Evolutionary conservation across 1,140 invertebrate species (phyloP), one percentile per base, ranked within the genome.

Genomic region (Drosophila paulistorum): DNA sequence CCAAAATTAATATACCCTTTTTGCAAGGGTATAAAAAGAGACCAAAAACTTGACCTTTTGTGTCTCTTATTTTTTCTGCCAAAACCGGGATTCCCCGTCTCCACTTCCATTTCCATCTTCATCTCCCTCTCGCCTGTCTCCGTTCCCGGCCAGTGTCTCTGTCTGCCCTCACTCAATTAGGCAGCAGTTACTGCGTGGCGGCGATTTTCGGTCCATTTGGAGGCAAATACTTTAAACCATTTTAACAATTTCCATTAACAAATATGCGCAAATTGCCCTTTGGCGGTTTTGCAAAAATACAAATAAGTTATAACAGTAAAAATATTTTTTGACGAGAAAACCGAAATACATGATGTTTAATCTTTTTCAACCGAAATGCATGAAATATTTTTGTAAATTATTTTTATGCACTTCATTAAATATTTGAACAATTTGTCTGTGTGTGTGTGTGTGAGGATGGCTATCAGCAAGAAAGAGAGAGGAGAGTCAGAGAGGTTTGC

Each of bases 381-480:
- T 84, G 77, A 89, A 89, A 89, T 89, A 89, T 89, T 90, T 89
- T 77, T 84, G 75, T 80, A 89, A 89, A 89, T 89, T 90, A 89
- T 89, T 89, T 89, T 89, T 89, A 84, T 89, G 84, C 84, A 89
- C 84, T 89, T 90, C 85, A 89, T 89, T 89, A 89, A 89, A 90
- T 90, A 89, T 89, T 89, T 80, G 71, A 89, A 80, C 80, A 89
- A 89, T 89, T 89, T 89, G 65, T 42, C 61, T 35, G 77, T 51
- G 45, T 30, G 65, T 42, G 64, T 35, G 77, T 51, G 17, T 26
- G 23, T 26, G 23, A 7, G 45, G 17, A 48, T 14, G 17, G 14
- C 17, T 4, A 20, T 30, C 30, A 7, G 9, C 14, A 51, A 23
- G 1, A 48, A 3, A 5, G 17, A 20, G 7, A 48, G 45, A 20